Evolutionary conservation across 1,140 invertebrate species (phyloP).

Genomic region (Neomicropteryx cornuta): DNA sequence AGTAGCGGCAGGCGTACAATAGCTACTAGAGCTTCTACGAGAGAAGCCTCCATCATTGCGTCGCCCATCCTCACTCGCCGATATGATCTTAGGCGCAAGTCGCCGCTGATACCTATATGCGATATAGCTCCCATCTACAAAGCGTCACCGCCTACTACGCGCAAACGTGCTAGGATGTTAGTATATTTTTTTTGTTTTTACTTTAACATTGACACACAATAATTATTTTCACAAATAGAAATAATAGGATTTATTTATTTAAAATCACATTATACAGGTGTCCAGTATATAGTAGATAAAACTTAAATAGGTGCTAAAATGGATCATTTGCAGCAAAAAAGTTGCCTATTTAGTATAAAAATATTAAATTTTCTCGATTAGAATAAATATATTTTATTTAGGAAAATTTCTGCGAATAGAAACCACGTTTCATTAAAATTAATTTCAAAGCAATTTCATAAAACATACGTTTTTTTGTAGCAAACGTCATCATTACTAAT

Average conservation of each 20-base stretch:
- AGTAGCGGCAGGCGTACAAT: slow-evolving; percentile 28
- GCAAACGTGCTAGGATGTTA: slow-evolving; percentile 69
- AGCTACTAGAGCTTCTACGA: slow-evolving; percentile 31
- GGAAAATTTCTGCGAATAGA: too few species aligned
- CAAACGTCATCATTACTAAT: too few species aligned
- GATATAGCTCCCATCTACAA: slow-evolving; percentile 47
- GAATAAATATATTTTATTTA: too few species aligned
- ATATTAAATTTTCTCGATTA: too few species aligned
- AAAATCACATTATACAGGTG: slow-evolving; percentile 7
- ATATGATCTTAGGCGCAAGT: slow-evolving; percentile 75
- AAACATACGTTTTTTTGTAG: too few species aligned
- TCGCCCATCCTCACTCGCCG: slow-evolving; percentile 64
- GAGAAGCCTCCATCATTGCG: slow-evolving; percentile 18
- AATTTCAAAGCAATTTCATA: too few species aligned
- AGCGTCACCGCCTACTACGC: slow-evolving; percentile 61
- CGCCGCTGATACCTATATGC: slow-evolving; percentile 55
- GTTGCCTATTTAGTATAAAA: neutral
- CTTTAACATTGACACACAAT: neutral
- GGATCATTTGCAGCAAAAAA: neutral
- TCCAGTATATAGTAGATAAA: neutral
- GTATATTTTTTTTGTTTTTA: slow-evolving; percentile 16
- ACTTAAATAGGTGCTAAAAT: neutral
- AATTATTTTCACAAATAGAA: slow-evolving; percentile 1
- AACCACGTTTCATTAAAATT: too few species aligned
- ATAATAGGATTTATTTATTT: slow-evolving; percentile 22